phyloP scores from a whole-genome alignment of 2,797 vertebrate genomes.

The Perodicticus potto region DNA sequence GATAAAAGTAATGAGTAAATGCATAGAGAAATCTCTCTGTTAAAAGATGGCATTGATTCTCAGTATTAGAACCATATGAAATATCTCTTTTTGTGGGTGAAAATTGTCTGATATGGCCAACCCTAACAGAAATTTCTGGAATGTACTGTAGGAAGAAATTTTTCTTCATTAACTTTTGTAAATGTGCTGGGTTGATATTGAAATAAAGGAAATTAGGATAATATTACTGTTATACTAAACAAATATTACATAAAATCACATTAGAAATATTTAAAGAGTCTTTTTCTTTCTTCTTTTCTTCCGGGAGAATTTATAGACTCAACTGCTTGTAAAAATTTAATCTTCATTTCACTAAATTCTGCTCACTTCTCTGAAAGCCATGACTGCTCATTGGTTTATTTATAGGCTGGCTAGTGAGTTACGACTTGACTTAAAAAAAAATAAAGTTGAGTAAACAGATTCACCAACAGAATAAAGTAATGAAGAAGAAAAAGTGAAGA shows the following conservation, averaged over 20 bases:
- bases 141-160: not conserved
- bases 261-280: not conserved
- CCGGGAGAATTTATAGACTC: not conserved
- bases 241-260: not conserved
- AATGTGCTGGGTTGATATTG: not conserved
- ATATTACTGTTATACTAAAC: not conserved
- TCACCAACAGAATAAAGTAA: not conserved
- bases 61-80: not conserved
- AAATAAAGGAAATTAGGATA: not conserved
- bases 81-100: not conserved
- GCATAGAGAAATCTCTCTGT: not conserved
- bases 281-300: not conserved
- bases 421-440: not conserved
- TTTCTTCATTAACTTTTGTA: not conserved
- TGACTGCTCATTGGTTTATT: not conserved
- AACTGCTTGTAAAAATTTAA: not conserved
- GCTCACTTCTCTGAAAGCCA: not conserved
- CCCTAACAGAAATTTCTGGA: not conserved
- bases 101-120: not conserved
- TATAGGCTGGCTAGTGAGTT: not conserved
- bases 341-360: not conserved
- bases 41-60: not conserved
- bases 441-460: not conserved
- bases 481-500: not conserved
- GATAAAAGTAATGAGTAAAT: not conserved